Base-by-base conservation (phyloP, 2,888 invertebrate species). In the Acleris sparsana region DNA sequence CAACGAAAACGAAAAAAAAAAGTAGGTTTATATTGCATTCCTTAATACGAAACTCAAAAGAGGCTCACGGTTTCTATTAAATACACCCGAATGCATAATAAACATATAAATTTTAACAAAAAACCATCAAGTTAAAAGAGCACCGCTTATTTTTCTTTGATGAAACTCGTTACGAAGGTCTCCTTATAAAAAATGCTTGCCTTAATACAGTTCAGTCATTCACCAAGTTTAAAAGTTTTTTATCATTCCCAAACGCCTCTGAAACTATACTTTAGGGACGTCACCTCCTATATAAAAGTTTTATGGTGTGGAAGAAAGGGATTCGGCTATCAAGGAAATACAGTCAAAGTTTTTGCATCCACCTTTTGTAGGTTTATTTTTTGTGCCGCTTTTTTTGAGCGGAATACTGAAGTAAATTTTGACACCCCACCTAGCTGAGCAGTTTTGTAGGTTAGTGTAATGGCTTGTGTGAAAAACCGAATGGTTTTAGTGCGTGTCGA, bases 291-390 rank as follows among this genome's bases (percentile, higher is more conserved):
- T 82, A 83, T 85, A 88, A 85, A 89, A 89, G 88, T 89, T 91
- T 89, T 88, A 90, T 90, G 89, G 86, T 71, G 80, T 80, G 87
- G 87, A 89, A 90, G 84, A 87, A 89, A 88, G 84, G 89, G 88
- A 83, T 85, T 79, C 78, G 73, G 75, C 85, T 87, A 88, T 88
- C 87, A 84, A 80, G 82, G 80, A 86, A 83, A 84, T 79, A 83
- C 80, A 83, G 84, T 76, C 78, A 67, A 87, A 89, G 76, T 88
- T 89, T 87, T 81, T 83, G 82, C 83, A 85, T 86, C 78, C 73
- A 80, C 76, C 76, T 77, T 78, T 80, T 86, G 81, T 76, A 80
- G 74, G 72, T 76, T 77, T 78, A 79, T 83, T 81, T 76, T 75
- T 72, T 74, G 65, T 44, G 49, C 51, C 13, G 22, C 48, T n/a